Evolutionary conservation across 1,140 invertebrate species (phyloP).

Genomic region (Aphelinus atriplicis): DNA sequence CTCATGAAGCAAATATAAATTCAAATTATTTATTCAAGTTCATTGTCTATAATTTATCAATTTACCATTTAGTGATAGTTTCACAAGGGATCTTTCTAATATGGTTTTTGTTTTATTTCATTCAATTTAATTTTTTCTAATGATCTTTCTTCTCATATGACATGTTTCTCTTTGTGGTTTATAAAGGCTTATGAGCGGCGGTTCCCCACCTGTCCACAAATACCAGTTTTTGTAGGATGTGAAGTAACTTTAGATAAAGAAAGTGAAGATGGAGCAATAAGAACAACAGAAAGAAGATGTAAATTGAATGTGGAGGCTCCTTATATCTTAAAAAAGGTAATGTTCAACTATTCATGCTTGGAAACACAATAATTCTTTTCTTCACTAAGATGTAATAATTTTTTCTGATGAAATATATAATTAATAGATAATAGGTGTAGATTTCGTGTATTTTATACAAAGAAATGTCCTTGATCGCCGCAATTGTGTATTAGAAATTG

Average conservation of each 20-base stretch:
- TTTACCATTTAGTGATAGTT: too few relatives aligned
- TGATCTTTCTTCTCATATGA: too few relatives aligned
- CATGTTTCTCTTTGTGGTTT: conserved; percentile 42
- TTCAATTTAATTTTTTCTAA: too few relatives aligned
- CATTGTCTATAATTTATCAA: too few relatives aligned
- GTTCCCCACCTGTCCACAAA: conserved; percentile 94
- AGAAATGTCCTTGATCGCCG: conserved; percentile 87
- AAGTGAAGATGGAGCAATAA: conserved; percentile 80
- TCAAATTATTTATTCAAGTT: too few relatives aligned
- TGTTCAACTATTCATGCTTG: background rate
- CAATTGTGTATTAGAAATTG: conserved; percentile 85
- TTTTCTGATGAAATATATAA: conserved; percentile 41
- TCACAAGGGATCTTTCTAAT: too few relatives aligned
- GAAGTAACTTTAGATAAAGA: conserved; percentile 83
- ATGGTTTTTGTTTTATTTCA: too few relatives aligned
- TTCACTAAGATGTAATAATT: background rate
- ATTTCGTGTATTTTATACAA: conserved; percentile 92
- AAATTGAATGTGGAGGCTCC: conserved; percentile 94
- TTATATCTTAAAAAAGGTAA: conserved; percentile 93
- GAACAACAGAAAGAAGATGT: conserved; percentile 89
- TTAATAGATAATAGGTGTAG: conserved; percentile 91
- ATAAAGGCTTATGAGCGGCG: conserved; percentile 91
- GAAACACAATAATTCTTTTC: background rate
- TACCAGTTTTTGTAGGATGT: conserved; percentile 93
- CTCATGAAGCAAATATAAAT: too few relatives aligned